A percentile compares a stretch with the other conserved stretches of the same genome.
These are phyloP conservation scores for Hirudinaria manillensis DNA, from an alignment of 2,888 invertebrate genomes.

Conservation along the genomic window DNA sequence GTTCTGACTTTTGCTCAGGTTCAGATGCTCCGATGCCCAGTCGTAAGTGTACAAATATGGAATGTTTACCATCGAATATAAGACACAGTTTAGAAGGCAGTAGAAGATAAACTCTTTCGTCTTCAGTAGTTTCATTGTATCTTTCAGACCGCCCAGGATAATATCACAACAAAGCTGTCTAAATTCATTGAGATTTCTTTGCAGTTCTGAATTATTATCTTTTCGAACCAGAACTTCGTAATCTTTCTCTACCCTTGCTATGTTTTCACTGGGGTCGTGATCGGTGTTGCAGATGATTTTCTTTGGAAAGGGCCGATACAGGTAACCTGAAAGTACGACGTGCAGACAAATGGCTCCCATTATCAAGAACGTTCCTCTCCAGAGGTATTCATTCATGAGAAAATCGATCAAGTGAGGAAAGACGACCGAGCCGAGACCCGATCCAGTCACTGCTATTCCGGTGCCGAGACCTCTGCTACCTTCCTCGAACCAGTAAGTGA, in stretches of 20 bases:
- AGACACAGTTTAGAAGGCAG: conserved; percentile 73
- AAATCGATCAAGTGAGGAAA: conserved; percentile 41
- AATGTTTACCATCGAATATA: conserved; percentile 80
- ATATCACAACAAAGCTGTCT: neutral
- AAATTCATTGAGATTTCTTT: neutral
- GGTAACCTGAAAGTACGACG: conserved; percentile 34
- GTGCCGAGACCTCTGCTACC: conserved; percentile 40
- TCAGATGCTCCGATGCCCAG: conserved; percentile 61
- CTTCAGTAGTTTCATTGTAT: conserved; percentile 43
- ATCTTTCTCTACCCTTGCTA: neutral
- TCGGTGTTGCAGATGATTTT: neutral
- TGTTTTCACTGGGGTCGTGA: neutral
- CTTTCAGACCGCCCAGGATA: neutral
- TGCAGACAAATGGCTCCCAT: conserved; percentile 39
- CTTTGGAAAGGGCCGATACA: conserved; percentile 36
- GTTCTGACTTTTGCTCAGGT: conserved; percentile 24
- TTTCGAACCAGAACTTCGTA: neutral
- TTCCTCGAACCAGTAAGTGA: conserved; percentile 41
- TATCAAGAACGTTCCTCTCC: conserved; percentile 42
- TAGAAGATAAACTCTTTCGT: conserved; percentile 52
- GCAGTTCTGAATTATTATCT: neutral
- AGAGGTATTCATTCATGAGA: conserved; percentile 40
- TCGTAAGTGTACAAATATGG: conserved; percentile 86
- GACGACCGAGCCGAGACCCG: conserved; percentile 42
- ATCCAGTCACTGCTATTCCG: conserved; percentile 43